Base-by-base conservation (phyloP, 2,113 vertebrate genomes). In the Anser cygnoides region DNA sequence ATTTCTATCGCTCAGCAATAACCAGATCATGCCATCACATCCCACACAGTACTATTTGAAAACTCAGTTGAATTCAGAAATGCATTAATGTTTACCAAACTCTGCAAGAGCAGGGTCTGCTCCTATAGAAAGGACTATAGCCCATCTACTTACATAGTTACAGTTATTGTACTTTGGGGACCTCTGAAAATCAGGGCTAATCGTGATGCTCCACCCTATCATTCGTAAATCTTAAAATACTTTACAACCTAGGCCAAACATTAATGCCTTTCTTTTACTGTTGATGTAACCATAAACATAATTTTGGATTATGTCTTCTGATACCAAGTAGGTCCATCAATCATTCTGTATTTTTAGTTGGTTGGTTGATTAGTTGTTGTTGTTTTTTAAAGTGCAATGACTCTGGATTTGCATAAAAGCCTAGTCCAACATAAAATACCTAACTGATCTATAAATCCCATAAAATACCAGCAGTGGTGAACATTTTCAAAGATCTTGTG, bases 121-220 rank as follows among this genome's bases (percentile, higher is more conserved):
- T 57, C 49, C 14, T 54, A 4, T 22, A 77, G 35, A 18, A 68
- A n/a, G 20, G 14, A 55, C 3, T 61, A n/a, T 3, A 52, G 11
- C 9, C 10, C 31, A 28, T 9, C 31, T 22, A 29, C 25, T 67
- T 50, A 14, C 13, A 16, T 6, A 59, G 9, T 67, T 73, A 49
- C 3, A 6, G 31, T 39, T 6, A 50, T 3, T 57, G 6, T 52
- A 21, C 14, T 73, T 80, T 22, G 9, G 55, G 35, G 26, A 66
- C 41, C 33, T 49, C n/a, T 71, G 22, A 74, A 84, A 90, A 57
- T 28, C 35, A 54, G 10, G 28, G 9, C 3, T 52, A 66, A 57
- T 37, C 25, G 37, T 2, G 17, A 7, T 2, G 1, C 8, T 12
- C 2, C 19, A 25, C 10, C 18, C 1, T 39, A 11, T 26, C 0